Evolutionary conservation across 2,113 vertebrate species (phyloP).

Genomic region (Microcebus jonahi): DNA sequence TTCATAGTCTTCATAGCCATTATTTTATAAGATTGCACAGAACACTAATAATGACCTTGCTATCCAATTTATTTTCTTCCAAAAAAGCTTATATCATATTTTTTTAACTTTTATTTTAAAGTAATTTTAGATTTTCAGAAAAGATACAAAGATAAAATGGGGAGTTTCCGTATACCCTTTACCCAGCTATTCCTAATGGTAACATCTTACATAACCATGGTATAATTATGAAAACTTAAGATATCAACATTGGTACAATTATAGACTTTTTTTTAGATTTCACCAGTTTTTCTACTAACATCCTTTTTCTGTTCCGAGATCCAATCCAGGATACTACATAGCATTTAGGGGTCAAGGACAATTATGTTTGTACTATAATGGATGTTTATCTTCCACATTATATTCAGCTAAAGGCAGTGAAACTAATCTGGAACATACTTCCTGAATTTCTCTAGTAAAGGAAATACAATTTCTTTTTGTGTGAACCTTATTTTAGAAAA

Average conservation of each 20-base stretch:
- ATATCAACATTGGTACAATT: slow-evolving; percentile 3
- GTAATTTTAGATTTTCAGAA: slow-evolving; percentile 30
- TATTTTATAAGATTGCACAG: not conserved
- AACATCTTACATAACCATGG: not conserved
- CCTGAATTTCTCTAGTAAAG: slow-evolving; percentile 37
- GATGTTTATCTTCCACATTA: not conserved
- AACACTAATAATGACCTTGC: not conserved
- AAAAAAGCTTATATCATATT: not conserved
- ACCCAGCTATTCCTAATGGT: not conserved
- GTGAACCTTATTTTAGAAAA: slow-evolving; percentile 12
- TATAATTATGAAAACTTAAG: slow-evolving; percentile 47
- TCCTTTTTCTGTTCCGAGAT: not conserved
- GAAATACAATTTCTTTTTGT: not conserved
- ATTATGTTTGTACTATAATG: not conserved
- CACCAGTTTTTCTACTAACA: not conserved
- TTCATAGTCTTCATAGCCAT: slow-evolving; percentile 5
- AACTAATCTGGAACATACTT: slow-evolving; percentile 9
- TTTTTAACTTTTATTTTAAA: not conserved
- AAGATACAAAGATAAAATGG: not conserved
- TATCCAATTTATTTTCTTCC: not conserved
- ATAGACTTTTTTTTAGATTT: not conserved
- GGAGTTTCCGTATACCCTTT: not conserved
- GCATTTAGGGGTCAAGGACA: not conserved
- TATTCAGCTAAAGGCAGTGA: not conserved
- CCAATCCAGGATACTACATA: not conserved